These are phyloP conservation scores for Dermochelys coriacea DNA, from an alignment of 2,797 vertebrate genomes.

Conservation along the genomic window DNA sequence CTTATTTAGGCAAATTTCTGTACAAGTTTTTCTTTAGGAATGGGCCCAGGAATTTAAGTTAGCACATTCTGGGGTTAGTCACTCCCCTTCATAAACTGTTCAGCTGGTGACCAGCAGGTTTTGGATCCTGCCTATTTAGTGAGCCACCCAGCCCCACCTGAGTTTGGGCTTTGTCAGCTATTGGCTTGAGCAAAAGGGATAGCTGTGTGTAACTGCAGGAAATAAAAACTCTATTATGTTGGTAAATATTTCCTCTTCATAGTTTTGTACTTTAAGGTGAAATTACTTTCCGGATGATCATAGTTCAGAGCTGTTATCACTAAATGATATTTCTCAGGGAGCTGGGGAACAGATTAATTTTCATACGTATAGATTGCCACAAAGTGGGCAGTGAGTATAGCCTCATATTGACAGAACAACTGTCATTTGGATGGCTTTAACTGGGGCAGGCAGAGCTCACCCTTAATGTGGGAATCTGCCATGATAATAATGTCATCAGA, in stretches of 20 bases:
- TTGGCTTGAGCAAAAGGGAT: background rate
- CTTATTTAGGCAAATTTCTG: background rate
- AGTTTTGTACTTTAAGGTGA: background rate
- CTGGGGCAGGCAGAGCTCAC: background rate
- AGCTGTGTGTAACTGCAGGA: background rate
- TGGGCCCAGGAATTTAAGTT: background rate
- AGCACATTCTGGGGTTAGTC: background rate
- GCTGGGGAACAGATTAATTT: background rate
- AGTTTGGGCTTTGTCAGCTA: background rate
- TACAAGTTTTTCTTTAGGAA: background rate
- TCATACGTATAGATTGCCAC: background rate
- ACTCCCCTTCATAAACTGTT: background rate
- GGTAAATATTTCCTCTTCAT: background rate
- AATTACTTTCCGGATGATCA: background rate
- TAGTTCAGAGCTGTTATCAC: background rate
- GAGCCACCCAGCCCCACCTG: background rate
- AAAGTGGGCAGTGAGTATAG: background rate
- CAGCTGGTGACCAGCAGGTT: background rate
- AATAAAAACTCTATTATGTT: background rate
- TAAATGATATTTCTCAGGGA: background rate
- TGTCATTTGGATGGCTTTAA: background rate
- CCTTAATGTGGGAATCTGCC: background rate
- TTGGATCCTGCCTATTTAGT: background rate
- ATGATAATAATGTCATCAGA: background rate
- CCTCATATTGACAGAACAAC: background rate